These are phyloP conservation scores for Fistularia tabacaria DNA, from an alignment of 2,797 vertebrate species.

Conservation along the genomic window DNA sequence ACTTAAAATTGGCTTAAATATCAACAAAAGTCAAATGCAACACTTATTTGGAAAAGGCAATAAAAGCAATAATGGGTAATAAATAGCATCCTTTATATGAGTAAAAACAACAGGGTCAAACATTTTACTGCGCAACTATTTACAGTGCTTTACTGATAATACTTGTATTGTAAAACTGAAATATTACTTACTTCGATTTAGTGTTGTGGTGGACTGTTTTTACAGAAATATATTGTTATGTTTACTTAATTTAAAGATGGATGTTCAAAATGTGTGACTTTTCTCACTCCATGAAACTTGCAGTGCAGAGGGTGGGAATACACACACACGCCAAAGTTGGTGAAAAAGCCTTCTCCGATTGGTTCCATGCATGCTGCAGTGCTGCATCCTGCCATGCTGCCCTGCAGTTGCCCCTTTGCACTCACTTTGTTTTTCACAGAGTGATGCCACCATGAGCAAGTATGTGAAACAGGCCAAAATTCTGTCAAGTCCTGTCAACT, in stretches of 20 bases:
- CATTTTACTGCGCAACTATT: too few relatives aligned
- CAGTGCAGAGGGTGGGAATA: neutral
- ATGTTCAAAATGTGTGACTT: neutral
- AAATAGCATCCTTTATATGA: too few relatives aligned
- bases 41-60: too few relatives aligned
- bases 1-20: too few relatives aligned
- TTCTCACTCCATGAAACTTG: neutral
- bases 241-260: neutral
- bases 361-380: slow-evolving; percentile 8
- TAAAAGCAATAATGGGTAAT: too few relatives aligned
- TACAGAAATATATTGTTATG: neutral
- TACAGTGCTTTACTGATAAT: too few relatives aligned
- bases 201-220: too few relatives aligned
- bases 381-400: slow-evolving; percentile 12
- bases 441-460: neutral
- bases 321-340: slow-evolving; percentile 1
- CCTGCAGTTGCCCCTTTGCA: slow-evolving; percentile 21
- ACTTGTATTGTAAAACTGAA: too few relatives aligned
- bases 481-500: slow-evolving; percentile 1
- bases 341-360: slow-evolving; percentile 2
- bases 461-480: neutral
- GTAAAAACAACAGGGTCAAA: too few relatives aligned
- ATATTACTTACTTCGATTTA: too few relatives aligned
- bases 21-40: too few relatives aligned
- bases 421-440: slow-evolving; percentile 10